phyloP scores from a whole-genome alignment of 2,113 vertebrate species.

The Murina feae region DNA sequence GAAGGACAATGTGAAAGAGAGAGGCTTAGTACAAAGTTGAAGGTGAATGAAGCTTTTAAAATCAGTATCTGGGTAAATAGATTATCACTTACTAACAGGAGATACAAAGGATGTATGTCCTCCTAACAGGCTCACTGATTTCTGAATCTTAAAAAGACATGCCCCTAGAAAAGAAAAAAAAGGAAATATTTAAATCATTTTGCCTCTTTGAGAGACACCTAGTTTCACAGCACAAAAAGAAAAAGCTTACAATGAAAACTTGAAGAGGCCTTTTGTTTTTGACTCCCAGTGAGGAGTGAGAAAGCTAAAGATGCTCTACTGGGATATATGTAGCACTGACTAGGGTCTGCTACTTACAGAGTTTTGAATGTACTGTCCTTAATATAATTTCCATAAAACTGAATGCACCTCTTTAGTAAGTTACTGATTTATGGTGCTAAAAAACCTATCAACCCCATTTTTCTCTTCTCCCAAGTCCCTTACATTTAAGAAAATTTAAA shows the following conservation, averaged over 20 bases:
- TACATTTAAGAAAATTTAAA: conserved; percentile 83
- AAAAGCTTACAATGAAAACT: conserved; percentile 73
- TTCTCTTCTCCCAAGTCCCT: conserved; percentile 73
- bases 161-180: conserved; percentile 66
- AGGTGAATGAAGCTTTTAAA: conserved; percentile 78
- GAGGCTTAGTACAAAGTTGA: conserved; percentile 66
- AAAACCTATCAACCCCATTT: conserved; percentile 81
- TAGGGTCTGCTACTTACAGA: conserved; percentile 93
- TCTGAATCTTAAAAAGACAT: conserved; percentile 75
- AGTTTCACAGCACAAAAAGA: conserved; percentile 81
- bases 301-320: conserved; percentile 79
- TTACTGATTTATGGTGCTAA: conserved; percentile 98
- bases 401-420: conserved; percentile 93
- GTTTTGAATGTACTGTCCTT: conserved; percentile 96
- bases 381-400: conserved; percentile 85
- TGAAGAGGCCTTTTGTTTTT: conserved; percentile 77
- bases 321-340: conserved; percentile 79
- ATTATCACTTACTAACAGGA: conserved; percentile 74
- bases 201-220: conserved; percentile 72
- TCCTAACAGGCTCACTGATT: conserved; percentile 39
- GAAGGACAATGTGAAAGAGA: conserved; percentile 41
- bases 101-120: conserved; percentile 65
- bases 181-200: conserved; percentile 59
- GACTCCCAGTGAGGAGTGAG: conserved; percentile 75
- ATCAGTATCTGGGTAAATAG: conserved; percentile 81